A percentile compares a stretch with the other conserved stretches of the same genome.
These are phyloP conservation scores for Oryctolagus cuniculus DNA, from an alignment of 2,113 vertebrate species.

Conservation along the genomic window DNA sequence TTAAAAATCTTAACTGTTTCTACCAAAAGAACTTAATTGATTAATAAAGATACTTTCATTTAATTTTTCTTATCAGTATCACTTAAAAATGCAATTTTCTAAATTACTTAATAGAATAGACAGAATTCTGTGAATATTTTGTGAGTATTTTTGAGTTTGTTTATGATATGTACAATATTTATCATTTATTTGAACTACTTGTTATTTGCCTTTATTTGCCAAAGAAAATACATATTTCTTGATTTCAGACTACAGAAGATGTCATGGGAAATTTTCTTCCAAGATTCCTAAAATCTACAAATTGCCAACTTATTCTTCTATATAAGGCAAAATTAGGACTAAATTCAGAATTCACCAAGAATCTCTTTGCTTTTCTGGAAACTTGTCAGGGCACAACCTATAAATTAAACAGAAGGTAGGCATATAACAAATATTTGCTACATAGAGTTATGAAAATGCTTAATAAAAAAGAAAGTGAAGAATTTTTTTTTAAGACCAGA, in stretches of 20 bases:
- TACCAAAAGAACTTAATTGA: not conserved
- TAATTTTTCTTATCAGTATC: not conserved
- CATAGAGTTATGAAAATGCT: slow-evolving; percentile 14
- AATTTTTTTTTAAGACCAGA: not conserved
- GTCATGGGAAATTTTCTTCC: not conserved
- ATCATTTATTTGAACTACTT: not conserved
- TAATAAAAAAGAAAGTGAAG: not conserved
- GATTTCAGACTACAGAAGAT: not conserved
- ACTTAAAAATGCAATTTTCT: not conserved
- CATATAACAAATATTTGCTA: slow-evolving; percentile 55
- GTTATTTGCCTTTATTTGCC: not conserved
- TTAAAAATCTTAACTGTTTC: not conserved
- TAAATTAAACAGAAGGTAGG: not conserved
- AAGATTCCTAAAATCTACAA: not conserved
- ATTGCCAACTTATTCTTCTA: not conserved
- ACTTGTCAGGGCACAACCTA: not conserved
- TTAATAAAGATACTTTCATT: not conserved
- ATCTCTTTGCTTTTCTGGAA: not conserved
- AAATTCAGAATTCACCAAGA: not conserved
- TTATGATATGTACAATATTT: not conserved
- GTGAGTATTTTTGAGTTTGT: not conserved
- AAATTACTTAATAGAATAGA: not conserved
- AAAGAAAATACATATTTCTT: not conserved
- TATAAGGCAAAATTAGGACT: not conserved
- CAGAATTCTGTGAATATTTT: not conserved